Conservation (phyloP, 2,888 invertebrate genomes). For the Temnothorax unifasciatus region DNA sequence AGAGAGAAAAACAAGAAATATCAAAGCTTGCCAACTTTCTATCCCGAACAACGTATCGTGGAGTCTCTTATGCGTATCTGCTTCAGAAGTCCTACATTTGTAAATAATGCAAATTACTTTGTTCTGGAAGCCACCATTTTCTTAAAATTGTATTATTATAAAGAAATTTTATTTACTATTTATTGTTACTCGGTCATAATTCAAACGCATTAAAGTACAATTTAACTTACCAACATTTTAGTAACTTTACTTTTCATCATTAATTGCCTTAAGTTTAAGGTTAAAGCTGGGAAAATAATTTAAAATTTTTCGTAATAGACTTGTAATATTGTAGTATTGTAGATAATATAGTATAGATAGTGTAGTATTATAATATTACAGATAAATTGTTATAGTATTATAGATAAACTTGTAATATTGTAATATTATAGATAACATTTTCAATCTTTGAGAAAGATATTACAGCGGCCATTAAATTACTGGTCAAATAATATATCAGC, state of each 20-base stretch:
- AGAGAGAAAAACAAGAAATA: constrained; percentile 40
- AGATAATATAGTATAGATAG: neutral
- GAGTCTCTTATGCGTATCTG: neutral
- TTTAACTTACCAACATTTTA: neutral
- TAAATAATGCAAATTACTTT: constrained; percentile 1
- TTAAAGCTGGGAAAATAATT: neutral
- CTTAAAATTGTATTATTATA: neutral
- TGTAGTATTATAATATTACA: no score
- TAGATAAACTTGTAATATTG: no score
- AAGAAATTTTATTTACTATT: neutral
- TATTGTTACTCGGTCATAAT: neutral
- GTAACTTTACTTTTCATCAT: neutral
- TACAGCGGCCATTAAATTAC: neutral
- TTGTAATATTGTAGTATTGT: neutral
- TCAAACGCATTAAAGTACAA: neutral
- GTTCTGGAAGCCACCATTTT: neutral
- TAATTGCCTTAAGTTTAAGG: no score
- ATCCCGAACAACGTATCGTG: constrained; percentile 18
- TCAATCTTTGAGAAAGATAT: neutral
- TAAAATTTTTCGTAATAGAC: neutral
- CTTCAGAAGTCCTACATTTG: neutral
- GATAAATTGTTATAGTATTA: no score
- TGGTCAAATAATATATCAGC: constrained; percentile 16
- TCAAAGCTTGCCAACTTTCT: constrained; percentile 19
- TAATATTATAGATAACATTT: neutral